Conservation (phyloP, 2,113 vertebrate genomes). For the Salvelinus alpinus region DNA sequence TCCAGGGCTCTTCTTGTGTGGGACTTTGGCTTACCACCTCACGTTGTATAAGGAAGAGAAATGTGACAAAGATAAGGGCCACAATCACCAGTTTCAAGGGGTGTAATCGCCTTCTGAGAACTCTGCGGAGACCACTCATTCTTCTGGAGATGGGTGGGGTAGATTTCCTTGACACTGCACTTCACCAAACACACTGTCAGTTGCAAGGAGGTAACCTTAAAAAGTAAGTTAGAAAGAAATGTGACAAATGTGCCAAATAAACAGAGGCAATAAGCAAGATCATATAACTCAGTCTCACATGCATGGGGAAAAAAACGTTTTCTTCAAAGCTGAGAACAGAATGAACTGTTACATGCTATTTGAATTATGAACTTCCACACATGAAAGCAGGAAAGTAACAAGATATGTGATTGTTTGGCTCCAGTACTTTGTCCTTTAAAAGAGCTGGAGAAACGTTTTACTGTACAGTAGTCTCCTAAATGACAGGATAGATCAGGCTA, state of each 20-base stretch:
- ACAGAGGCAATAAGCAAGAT: neutral
- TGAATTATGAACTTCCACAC: neutral
- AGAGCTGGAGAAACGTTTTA: neutral
- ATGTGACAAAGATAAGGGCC: slow-evolving; percentile 85
- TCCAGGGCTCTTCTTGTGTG: slow-evolving; percentile 81
- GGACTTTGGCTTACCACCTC: slow-evolving; percentile 85
- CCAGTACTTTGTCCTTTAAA: neutral
- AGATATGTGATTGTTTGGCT: neutral
- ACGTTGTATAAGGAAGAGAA: slow-evolving; percentile 94
- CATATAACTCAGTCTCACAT: neutral
- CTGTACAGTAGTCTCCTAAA: neutral
- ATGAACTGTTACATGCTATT: neutral
- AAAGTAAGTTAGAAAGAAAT: neutral
- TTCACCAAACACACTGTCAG: slow-evolving; percentile 43
- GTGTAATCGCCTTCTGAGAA: slow-evolving; percentile 78
- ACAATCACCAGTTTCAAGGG: slow-evolving; percentile 84
- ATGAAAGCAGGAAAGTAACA: neutral
- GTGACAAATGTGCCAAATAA: neutral
- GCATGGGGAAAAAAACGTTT: neutral
- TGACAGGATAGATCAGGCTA: neutral
- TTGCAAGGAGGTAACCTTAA: neutral
- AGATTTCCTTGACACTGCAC: slow-evolving; percentile 26
- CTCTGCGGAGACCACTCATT: slow-evolving; percentile 82
- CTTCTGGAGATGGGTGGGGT: slow-evolving; percentile 51
- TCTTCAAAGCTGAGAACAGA: neutral